phyloP scores from a whole-genome alignment of 2,113 vertebrate species.

The Crotophaga sulcirostris region DNA sequence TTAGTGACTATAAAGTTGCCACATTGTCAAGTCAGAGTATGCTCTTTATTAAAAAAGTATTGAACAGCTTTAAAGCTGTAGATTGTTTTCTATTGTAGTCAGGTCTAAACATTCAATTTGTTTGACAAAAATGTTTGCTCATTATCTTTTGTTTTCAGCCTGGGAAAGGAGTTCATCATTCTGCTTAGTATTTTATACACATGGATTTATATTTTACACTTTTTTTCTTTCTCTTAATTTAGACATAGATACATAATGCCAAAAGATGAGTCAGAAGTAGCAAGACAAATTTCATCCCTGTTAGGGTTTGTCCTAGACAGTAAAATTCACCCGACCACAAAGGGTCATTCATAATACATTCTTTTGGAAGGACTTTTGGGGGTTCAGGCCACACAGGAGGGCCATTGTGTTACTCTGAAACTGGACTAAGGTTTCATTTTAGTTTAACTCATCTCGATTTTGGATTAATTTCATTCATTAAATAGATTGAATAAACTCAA shows the following conservation, averaged over 20 bases:
- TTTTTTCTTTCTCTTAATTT: neutral
- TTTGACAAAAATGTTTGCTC: neutral
- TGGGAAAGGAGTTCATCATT: neutral
- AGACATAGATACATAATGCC: neutral
- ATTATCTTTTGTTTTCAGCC: neutral
- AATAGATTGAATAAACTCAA: neutral
- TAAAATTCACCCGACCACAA: neutral
- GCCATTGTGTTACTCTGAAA: neutral
- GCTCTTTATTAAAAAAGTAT: neutral
- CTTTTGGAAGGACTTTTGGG: neutral
- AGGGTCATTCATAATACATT: neutral
- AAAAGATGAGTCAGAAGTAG: constrained; percentile 9
- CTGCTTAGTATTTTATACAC: neutral
- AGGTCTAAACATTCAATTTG: neutral
- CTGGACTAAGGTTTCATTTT: neutral
- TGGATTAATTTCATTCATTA: neutral
- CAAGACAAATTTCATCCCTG: neutral
- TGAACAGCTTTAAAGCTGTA: neutral
- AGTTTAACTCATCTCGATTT: neutral
- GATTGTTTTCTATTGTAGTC: neutral
- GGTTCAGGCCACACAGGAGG: neutral
- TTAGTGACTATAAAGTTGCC: neutral
- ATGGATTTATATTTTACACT: neutral
- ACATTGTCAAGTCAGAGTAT: neutral
- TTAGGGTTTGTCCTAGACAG: neutral